Evolutionary conservation across 2,113 vertebrate genomes (phyloP).

Genomic region (Columba livia): DNA sequence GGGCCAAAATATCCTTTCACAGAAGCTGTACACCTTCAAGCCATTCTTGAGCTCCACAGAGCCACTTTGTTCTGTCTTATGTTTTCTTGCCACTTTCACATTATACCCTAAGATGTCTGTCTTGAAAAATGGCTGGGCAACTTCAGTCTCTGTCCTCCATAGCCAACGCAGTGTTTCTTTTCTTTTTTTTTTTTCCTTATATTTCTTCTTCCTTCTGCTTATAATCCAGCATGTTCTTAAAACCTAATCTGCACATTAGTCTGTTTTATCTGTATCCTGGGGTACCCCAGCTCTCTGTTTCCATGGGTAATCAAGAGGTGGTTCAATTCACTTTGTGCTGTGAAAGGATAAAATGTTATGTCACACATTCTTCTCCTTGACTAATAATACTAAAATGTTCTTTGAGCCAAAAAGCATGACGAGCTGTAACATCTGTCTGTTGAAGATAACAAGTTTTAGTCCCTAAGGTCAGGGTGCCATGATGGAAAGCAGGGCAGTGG

Average conservation of each 20-base stretch:
- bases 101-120: background rate
- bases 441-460: background rate
- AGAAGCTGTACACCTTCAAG: background rate
- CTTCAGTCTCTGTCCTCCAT: background rate
- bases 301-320: background rate
- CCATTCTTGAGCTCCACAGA: background rate
- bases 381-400: background rate
- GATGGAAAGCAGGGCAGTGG: background rate
- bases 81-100: background rate
- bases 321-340: background rate
- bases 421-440: background rate
- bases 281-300: background rate
- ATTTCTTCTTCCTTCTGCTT: background rate
- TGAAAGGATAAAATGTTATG: background rate
- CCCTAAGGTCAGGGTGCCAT: background rate
- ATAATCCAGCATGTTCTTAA: background rate
- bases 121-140: background rate
- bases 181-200: background rate
- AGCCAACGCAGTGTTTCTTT: background rate
- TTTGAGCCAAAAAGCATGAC: fast-evolving
- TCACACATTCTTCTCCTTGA: background rate
- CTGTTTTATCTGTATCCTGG: background rate
- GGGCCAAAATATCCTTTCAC: background rate
- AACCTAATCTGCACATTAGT: background rate
- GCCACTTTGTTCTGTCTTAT: background rate